Conservation (phyloP, 2,888 invertebrate species). For the Drosophila planitibia region DNA sequence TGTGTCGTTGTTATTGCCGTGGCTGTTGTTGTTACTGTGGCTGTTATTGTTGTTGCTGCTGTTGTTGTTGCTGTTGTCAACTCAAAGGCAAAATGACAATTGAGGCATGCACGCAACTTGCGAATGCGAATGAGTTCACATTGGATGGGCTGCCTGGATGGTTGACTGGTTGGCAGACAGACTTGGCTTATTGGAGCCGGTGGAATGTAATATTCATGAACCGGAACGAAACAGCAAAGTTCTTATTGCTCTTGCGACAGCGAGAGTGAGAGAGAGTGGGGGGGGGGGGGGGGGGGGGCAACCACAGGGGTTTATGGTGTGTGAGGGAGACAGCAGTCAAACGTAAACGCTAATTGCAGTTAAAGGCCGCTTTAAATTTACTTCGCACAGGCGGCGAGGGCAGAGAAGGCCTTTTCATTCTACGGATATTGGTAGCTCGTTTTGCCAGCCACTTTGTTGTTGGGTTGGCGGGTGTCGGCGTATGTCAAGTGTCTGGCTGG, state of each 20-base stretch:
- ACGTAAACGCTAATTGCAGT: conserved; percentile 79
- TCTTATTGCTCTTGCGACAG: conserved; percentile 19
- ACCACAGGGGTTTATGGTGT: conserved; percentile 5
- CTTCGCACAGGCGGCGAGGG: conserved; percentile 8
- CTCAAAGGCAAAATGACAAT: conserved; percentile 60
- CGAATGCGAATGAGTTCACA: conserved; percentile 49
- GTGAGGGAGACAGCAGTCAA: conserved; percentile 27
- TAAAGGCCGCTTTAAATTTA: conserved; percentile 75
- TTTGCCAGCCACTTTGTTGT: conserved; percentile 44
- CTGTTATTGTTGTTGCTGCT: conserved; percentile 30
- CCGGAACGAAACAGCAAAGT: conserved; percentile 47
- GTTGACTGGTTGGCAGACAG: conserved; percentile 37
- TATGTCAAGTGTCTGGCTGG: conserved; percentile 42
- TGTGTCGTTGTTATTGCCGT: conserved; percentile 50
- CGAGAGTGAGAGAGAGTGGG: conserved; percentile 1
- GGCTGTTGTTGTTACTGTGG: conserved; percentile 31
- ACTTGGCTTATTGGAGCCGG: conserved; percentile 54
- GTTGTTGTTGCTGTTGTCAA: conserved; percentile 30
- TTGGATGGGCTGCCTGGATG: conserved; percentile 42
- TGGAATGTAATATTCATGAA: conserved; percentile 64
- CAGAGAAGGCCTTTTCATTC: conserved; percentile 3
- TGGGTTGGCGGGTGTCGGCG: conserved; percentile 39
- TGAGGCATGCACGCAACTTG: conserved; percentile 70
- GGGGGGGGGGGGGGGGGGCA: conserved; percentile 8
- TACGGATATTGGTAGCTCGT: conserved; percentile 44